Evolutionary conservation across 2,888 invertebrate genomes (phyloP).

Genomic region (Drosophila yooni): DNA sequence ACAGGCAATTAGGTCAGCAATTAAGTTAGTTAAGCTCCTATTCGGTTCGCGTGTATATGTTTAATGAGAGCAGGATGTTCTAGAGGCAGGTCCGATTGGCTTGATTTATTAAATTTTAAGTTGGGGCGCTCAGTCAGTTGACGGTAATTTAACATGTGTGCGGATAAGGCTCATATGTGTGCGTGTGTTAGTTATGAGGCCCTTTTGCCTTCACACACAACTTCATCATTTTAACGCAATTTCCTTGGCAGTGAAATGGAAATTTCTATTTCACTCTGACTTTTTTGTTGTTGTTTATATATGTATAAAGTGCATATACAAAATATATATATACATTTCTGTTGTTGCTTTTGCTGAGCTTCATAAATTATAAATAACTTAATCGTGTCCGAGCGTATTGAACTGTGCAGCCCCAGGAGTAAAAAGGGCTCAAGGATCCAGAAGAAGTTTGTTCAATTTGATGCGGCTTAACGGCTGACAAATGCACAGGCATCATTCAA

Average conservation of each 20-base stretch:
- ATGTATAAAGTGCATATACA: conserved; percentile 6
- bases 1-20: conserved; percentile 61
- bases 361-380: conserved; percentile 78
- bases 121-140: neutral
- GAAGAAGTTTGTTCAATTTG: conserved; percentile 52
- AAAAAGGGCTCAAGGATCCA: conserved; percentile 46
- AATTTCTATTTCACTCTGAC: conserved; percentile 56
- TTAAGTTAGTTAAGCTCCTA: conserved; percentile 48
- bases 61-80: conserved; percentile 27
- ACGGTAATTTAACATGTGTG: conserved; percentile 37
- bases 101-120: conserved; percentile 56
- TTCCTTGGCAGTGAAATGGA: conserved; percentile 66
- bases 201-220: conserved; percentile 35
- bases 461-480: conserved; percentile 62
- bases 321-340: conserved; percentile 1
- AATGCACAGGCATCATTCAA: conserved; percentile 57
- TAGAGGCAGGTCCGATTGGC: conserved; percentile 9
- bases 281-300: conserved; percentile 23
- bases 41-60: conserved; percentile 48
- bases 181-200: conserved; percentile 9
- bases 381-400: conserved; percentile 77
- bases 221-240: conserved; percentile 75
- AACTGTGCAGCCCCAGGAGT: conserved; percentile 53
- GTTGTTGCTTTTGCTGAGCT: conserved; percentile 19
- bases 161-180: conserved; percentile 31